Percentiles rank a stretch among this genome's conserved stretches.
These are phyloP conservation scores for Beroe forskalii DNA, from an alignment of 37 sponge, comb jelly and placozoan genomes.

Conservation along the genomic window DNA sequence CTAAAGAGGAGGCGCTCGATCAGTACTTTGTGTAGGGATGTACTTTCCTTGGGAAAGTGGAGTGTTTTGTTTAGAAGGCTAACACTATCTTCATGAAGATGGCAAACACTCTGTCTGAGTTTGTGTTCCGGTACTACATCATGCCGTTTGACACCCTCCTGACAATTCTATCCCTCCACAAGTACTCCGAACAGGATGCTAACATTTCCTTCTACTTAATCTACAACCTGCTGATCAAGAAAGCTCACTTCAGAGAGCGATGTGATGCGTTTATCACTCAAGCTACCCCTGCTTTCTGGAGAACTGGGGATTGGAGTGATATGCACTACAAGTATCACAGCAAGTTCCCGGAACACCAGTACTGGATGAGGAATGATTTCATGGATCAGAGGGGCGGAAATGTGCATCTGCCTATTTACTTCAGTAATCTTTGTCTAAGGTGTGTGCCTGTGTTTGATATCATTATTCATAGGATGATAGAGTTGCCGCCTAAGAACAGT, in stretches of 20 bases:
- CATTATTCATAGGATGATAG: conserved; percentile 42
- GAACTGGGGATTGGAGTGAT: neutral
- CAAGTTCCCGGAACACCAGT: conserved; percentile 62
- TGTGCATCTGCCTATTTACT: conserved; percentile 1
- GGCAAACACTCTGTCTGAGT: neutral
- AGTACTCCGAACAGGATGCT: conserved; percentile 54
- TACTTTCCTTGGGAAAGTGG: too few species aligned
- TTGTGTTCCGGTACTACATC: conserved; percentile 42
- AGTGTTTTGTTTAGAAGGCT: too few species aligned
- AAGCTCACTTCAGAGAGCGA: neutral
- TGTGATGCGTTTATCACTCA: neutral
- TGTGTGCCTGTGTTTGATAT: conserved; percentile 30
- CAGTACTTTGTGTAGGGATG: conserved; percentile 57
- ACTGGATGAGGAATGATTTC: conserved; percentile 31
- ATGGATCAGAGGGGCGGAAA: neutral
- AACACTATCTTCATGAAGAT: conserved; percentile 53
- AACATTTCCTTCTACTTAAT: conserved; percentile 58
- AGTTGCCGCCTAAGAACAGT: conserved; percentile 18
- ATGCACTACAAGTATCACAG: conserved; percentile 18
- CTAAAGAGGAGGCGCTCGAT: conserved; percentile 49
- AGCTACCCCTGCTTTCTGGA: conserved; percentile 30
- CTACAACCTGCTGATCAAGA: conserved; percentile 3
- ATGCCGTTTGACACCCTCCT: conserved; percentile 55
- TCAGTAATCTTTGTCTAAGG: conserved; percentile 51
- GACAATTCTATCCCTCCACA: neutral